Conservation (phyloP, 2,888 invertebrate genomes). For the Oegoconia quadripuncta region DNA sequence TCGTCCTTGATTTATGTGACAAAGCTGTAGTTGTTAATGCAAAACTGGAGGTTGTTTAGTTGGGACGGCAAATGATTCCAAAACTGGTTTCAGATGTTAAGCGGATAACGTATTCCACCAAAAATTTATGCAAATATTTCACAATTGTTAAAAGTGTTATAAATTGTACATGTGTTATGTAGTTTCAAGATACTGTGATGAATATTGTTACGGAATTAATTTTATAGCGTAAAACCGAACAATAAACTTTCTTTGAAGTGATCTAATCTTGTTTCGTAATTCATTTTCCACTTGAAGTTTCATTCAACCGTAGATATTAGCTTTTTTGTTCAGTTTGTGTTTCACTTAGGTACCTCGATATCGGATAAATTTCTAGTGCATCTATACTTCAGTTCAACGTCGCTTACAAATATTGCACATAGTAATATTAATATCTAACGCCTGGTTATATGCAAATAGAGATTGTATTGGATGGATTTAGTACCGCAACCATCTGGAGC, state of each 20-base stretch:
- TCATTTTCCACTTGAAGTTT: conserved; percentile 26
- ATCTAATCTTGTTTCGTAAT: conserved; percentile 27
- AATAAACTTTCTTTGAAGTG: conserved; percentile 46
- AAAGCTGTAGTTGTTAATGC: conserved; percentile 30
- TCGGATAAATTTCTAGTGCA: background rate
- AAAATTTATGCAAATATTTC: background rate
- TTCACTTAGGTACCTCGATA: background rate
- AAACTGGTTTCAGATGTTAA: conserved; percentile 15
- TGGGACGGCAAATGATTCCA: conserved; percentile 18
- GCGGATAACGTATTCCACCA: background rate
- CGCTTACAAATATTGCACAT: too few relatives aligned
- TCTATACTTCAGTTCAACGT: too few relatives aligned
- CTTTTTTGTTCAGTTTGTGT: background rate
- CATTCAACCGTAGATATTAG: conserved; percentile 12
- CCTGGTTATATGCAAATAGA: background rate
- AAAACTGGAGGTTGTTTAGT: conserved; percentile 28
- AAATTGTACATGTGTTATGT: background rate
- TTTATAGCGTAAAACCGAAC: conserved; percentile 37
- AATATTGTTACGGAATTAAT: conserved; percentile 24
- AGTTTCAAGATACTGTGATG: background rate
- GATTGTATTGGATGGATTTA: conserved; percentile 13
- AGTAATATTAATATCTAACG: background rate
- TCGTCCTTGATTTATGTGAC: conserved; percentile 36
- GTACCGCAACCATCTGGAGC: conserved; percentile 23
- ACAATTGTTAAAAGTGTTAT: background rate